Evolutionary conservation across 2,113 vertebrate species (phyloP).

Genomic region (Osmerus mordax): DNA sequence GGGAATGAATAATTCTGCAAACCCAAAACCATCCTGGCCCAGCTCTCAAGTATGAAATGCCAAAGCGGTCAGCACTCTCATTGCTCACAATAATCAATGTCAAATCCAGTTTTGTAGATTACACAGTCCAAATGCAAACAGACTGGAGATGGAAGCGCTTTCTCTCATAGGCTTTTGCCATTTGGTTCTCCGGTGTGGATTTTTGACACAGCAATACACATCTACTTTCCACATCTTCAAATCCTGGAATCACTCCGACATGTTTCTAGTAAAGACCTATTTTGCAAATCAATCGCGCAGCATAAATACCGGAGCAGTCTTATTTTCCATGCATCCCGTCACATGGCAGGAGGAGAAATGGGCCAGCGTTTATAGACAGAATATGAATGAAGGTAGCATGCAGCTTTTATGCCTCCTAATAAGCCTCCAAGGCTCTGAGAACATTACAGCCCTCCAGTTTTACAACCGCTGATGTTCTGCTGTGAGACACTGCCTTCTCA

Average conservation of each 20-base stretch:
- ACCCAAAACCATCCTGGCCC: no score
- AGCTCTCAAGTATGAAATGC: constrained; percentile 53
- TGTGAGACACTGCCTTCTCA: constrained; percentile 44
- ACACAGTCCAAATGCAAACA: constrained; percentile 49
- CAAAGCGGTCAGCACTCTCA: constrained; percentile 24
- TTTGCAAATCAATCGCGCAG: constrained; percentile 71
- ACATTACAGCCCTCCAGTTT: constrained; percentile 70
- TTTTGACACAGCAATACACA: constrained; percentile 67
- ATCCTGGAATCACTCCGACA: constrained; percentile 65
- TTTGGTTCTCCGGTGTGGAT: constrained; percentile 59
- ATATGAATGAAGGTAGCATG: constrained; percentile 72
- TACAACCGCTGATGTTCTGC: constrained; percentile 66
- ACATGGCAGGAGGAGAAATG: constrained; percentile 42
- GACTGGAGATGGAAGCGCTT: constrained; percentile 62
- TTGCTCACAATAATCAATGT: constrained; percentile 60
- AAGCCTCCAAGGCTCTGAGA: constrained; percentile 68
- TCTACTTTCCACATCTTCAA: constrained; percentile 55
- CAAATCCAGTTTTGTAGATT: constrained; percentile 58
- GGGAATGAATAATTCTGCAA: constrained; percentile 57
- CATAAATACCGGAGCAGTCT: constrained; percentile 65
- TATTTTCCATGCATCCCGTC: constrained; percentile 60
- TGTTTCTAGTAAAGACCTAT: constrained; percentile 66
- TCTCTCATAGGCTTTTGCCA: constrained; percentile 49
- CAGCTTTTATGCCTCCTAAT: constrained; percentile 74
- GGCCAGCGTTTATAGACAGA: constrained; percentile 62